Conservation (phyloP, 1,140 invertebrate species). For the Drosophila lacteicornis region DNA sequence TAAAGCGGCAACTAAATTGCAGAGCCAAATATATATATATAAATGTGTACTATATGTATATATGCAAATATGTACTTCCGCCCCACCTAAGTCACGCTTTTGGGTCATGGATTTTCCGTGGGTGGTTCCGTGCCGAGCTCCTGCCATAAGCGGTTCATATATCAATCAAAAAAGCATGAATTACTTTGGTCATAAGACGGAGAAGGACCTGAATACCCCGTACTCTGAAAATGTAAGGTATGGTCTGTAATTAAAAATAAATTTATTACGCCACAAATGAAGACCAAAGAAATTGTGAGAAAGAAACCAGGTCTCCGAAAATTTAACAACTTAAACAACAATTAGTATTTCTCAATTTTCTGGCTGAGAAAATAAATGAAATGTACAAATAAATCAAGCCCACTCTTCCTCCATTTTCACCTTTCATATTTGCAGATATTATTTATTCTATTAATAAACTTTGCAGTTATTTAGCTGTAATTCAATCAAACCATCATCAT, state of each 20-base stretch:
- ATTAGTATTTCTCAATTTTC: too few relatives aligned
- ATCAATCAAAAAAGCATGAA: slow-evolving; percentile 29
- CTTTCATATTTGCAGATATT: neutral
- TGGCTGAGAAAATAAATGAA: neutral
- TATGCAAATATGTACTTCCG: neutral
- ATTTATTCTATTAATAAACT: neutral
- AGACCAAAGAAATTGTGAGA: too few relatives aligned
- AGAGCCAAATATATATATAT: slow-evolving; percentile 27
- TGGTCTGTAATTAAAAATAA: neutral
- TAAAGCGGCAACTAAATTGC: slow-evolving; percentile 70
- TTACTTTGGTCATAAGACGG: slow-evolving; percentile 8
- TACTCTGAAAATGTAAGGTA: neutral
- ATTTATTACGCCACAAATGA: neutral
- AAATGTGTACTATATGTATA: too few relatives aligned
- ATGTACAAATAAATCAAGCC: neutral
- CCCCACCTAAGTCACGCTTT: slow-evolving; percentile 9
- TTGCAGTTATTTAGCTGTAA: neutral
- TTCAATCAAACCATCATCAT: neutral
- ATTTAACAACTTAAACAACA: too few relatives aligned
- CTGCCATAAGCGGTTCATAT: slow-evolving; percentile 6
- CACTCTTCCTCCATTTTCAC: neutral
- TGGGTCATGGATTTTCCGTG: slow-evolving; percentile 1
- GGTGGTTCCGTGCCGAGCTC: neutral
- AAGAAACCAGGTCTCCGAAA: too few relatives aligned
- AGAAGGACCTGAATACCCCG: neutral